A percentile compares a stretch with the other conserved stretches of the same genome.
Conservation (phyloP, 2,113 vertebrate genomes). For the Cervus canadensis region DNA sequence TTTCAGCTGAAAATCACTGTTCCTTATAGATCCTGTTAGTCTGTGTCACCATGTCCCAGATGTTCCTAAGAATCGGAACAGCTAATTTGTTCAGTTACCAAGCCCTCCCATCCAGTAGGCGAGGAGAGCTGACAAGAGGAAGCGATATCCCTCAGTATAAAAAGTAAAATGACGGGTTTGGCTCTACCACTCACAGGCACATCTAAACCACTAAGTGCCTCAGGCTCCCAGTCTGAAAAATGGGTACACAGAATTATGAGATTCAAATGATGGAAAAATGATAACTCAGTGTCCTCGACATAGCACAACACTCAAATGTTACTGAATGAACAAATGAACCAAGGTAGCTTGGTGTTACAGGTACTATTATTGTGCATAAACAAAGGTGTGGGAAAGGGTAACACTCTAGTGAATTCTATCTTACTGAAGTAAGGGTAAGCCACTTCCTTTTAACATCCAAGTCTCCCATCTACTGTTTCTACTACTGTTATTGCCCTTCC, state of each 20-base stretch:
- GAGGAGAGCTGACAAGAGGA: not conserved
- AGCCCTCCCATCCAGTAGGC: not conserved
- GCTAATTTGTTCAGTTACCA: not conserved
- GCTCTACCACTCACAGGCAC: not conserved
- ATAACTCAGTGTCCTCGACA: not conserved
- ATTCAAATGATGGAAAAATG: not conserved
- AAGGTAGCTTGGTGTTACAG: accelerated
- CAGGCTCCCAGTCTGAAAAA: not conserved
- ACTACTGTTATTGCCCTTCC: not conserved
- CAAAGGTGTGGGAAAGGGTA: not conserved
- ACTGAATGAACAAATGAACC: not conserved
- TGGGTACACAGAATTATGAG: not conserved
- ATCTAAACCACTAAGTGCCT: not conserved
- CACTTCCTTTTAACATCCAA: not conserved
- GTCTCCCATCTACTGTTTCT: not conserved
- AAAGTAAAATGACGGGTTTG: not conserved
- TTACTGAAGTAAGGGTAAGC: not conserved
- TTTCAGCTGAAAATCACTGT: conserved; percentile 18
- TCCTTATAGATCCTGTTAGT: not conserved
- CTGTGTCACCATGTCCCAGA: not conserved
- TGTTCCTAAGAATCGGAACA: not conserved
- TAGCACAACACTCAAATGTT: not conserved
- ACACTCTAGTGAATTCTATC: not conserved
- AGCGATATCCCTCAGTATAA: not conserved
- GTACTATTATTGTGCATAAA: not conserved